phyloP scores from a whole-genome alignment of 2,888 invertebrate species.

The Eristalis intricaria region DNA sequence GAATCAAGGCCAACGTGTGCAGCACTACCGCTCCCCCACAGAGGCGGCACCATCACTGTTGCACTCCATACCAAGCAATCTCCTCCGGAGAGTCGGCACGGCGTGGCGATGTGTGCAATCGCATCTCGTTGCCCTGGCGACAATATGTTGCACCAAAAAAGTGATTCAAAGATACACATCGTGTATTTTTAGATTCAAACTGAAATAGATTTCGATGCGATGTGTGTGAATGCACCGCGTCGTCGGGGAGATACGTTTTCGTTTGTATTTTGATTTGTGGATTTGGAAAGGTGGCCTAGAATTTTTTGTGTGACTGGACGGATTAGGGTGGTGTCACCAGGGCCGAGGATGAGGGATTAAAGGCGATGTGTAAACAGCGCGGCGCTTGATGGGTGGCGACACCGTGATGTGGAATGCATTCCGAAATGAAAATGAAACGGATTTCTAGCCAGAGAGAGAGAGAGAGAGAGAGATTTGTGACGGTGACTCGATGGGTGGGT shows the following conservation, averaged over 20 bases:
- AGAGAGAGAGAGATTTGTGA: not conserved
- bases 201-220: slow-evolving; percentile 12
- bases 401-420: slow-evolving; percentile 1
- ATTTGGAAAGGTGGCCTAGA: slow-evolving; percentile 63
- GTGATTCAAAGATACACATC: slow-evolving; percentile 28
- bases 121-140: slow-evolving; percentile 32
- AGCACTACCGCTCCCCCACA: slow-evolving; percentile 56
- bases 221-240: not conserved
- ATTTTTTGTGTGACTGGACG: slow-evolving; percentile 2
- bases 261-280: slow-evolving; percentile 46
- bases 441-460: too few relatives aligned
- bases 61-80: slow-evolving; percentile 15
- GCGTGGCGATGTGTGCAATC: not conserved
- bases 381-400: not conserved
- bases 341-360: slow-evolving; percentile 14
- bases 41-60: slow-evolving; percentile 22
- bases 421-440: not conserved
- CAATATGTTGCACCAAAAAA: slow-evolving; percentile 17
- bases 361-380: slow-evolving; percentile 10
- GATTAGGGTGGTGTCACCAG: slow-evolving; percentile 10
- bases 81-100: not conserved
- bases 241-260: slow-evolving; percentile 2
- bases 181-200: slow-evolving; percentile 53
- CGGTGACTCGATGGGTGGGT: not conserved
- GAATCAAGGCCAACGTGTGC: slow-evolving; percentile 66